phyloP scores from a whole-genome alignment of 2,113 vertebrate species.

The Syngnathus scovelli region DNA sequence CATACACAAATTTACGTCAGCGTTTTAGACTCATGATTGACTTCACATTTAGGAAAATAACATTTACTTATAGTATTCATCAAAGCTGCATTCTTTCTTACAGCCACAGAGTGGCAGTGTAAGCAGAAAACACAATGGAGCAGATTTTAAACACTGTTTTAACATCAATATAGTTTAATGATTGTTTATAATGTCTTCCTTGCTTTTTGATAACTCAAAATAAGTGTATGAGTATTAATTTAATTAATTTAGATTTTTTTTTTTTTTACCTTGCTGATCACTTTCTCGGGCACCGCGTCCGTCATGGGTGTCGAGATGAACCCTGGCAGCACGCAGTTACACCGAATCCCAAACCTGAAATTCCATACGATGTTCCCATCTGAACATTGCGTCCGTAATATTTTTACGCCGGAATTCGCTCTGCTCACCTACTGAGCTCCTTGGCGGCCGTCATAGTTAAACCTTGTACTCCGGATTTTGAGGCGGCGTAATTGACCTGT shows the following conservation, averaged over 20 bases:
- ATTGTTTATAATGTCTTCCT: too few relatives aligned
- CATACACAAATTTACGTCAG: not conserved
- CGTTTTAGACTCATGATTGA: not conserved
- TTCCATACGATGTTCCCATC: not conserved
- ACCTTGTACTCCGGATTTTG: constrained; percentile 84
- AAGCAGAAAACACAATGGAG: not conserved
- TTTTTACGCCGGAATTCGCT: accelerated
- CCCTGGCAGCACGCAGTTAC: constrained; percentile 81
- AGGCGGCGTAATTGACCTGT: constrained; percentile 79
- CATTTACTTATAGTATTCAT: not conserved
- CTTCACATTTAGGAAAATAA: not conserved
- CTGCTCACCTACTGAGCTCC: constrained; percentile 75
- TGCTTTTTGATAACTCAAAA: not conserved
- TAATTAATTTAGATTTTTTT: too few relatives aligned
- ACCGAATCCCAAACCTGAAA: constrained; percentile 78
- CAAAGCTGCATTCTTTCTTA: not conserved
- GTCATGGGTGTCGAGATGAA: constrained; percentile 83
- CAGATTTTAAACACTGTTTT: not conserved
- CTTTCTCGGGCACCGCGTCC: constrained; percentile 78
- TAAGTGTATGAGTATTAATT: not conserved
- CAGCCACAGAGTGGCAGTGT: not conserved
- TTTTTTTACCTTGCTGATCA: constrained; percentile 72
- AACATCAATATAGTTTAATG: too few relatives aligned
- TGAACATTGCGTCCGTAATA: not conserved
- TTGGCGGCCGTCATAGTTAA: constrained; percentile 77